These are phyloP conservation scores for Oreohelix idahoensis DNA, from an alignment of 1,140 invertebrate genomes.

Conservation along the genomic window DNA sequence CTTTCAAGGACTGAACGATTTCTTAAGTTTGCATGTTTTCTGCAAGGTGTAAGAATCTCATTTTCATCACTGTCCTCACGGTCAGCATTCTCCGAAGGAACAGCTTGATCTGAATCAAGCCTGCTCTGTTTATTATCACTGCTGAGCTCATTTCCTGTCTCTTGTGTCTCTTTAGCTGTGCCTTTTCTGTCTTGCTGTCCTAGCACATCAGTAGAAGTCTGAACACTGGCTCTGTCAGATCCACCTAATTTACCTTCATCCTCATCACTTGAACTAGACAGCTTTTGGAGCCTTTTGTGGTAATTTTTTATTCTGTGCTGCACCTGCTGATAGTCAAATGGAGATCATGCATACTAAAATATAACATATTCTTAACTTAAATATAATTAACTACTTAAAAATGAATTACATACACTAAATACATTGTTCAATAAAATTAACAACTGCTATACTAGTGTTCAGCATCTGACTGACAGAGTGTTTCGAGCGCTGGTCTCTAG, in stretches of 20 bases:
- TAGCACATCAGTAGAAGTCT: not conserved
- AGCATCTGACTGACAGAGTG: too few relatives aligned
- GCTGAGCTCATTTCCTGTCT: not conserved
- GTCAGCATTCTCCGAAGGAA: not conserved
- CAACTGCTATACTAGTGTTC: too few relatives aligned
- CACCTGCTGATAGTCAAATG: not conserved
- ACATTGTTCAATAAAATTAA: too few relatives aligned
- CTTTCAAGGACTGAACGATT: not conserved
- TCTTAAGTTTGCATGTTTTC: not conserved
- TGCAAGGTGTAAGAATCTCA: not conserved
- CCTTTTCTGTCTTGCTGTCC: not conserved
- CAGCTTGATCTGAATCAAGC: not conserved
- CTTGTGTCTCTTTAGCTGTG: too few relatives aligned
- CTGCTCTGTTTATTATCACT: not conserved
- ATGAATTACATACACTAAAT: too few relatives aligned
- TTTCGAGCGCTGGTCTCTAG: too few relatives aligned
- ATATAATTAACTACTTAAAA: too few relatives aligned
- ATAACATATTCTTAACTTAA: too few relatives aligned
- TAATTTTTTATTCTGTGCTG: slow-evolving; percentile 16
- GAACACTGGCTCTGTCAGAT: not conserved
- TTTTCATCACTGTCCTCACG: not conserved
- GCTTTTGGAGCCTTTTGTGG: not conserved
- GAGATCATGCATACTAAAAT: too few relatives aligned
- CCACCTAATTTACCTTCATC: not conserved
- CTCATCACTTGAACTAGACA: slow-evolving; percentile 17